phyloP scores from a whole-genome alignment of 2,113 vertebrate genomes.

The Istiophorus platypterus region DNA sequence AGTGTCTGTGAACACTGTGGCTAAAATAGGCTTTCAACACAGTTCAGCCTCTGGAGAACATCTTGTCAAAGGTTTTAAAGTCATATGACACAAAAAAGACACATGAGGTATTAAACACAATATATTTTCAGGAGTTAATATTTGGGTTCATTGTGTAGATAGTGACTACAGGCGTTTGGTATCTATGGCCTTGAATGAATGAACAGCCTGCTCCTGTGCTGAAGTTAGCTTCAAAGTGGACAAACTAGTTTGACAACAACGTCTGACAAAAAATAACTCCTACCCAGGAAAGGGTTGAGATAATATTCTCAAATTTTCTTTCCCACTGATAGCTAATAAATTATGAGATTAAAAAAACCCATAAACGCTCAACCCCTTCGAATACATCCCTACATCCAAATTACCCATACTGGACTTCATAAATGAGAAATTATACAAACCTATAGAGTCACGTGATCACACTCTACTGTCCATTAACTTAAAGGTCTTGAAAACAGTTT shows the following conservation, averaged over 20 bases:
- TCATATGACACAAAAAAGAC: constrained; percentile 24
- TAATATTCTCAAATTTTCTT: no score
- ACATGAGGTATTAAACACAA: not conserved
- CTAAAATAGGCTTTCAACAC: constrained; percentile 42
- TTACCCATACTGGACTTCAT: not conserved
- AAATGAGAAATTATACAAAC: not conserved
- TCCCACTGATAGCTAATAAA: no score
- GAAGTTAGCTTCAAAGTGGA: constrained; percentile 35
- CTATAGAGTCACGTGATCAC: not conserved
- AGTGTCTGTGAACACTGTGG: constrained; percentile 18
- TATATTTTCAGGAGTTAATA: not conserved
- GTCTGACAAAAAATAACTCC: not conserved
- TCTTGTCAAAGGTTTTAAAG: constrained; percentile 40
- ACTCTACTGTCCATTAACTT: not conserved
- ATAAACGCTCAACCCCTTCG: not conserved
- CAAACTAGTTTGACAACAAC: constrained; percentile 70
- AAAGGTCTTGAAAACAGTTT: not conserved
- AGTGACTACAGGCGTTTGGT: not conserved
- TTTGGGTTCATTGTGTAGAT: not conserved
- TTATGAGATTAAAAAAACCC: no score
- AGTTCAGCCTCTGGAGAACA: constrained; percentile 31
- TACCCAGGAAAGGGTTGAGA: not conserved
- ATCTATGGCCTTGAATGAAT: constrained; percentile 16
- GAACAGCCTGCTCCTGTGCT: not conserved
- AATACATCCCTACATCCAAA: not conserved